Conservation (phyloP, 37 sponge, comb jelly and placozoan genomes). For the Bolinopsis microptera region DNA sequence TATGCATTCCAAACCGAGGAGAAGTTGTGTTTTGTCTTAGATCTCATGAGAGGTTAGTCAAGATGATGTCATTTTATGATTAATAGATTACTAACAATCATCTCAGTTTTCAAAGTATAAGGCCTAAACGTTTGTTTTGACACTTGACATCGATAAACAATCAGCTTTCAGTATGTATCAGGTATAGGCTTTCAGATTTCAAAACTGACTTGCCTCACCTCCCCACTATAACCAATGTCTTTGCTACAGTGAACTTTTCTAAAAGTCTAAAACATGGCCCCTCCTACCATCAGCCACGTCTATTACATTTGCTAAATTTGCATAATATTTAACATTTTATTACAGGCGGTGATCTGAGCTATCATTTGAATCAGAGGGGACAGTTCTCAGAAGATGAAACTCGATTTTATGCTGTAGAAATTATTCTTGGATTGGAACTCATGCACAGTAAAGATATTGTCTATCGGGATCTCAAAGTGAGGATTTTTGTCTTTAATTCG, state of each 20-base stretch:
- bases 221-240: too few species aligned
- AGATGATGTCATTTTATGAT: neutral
- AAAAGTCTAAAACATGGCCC: neutral
- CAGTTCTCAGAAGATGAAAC: neutral
- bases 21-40: slow-evolving; percentile 12
- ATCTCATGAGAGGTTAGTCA: slow-evolving; percentile 4
- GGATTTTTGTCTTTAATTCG: neutral
- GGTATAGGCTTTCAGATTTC: too few species aligned
- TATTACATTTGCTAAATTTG: neutral
- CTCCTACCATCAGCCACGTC: neutral
- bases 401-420: neutral
- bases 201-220: too few species aligned
- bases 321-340: neutral
- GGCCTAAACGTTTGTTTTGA: too few species aligned
- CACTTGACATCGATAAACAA: too few species aligned
- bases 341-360: neutral
- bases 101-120: too few species aligned
- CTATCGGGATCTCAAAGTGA: neutral
- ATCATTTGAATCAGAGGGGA: neutral
- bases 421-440: slow-evolving; percentile 4
- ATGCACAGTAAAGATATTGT: slow-evolving; percentile 3
- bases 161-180: too few species aligned
- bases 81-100: neutral
- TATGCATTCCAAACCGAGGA: slow-evolving; percentile 41
- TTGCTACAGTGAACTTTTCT: too few species aligned